Conservation (phyloP, 1,140 invertebrate species). For the Apis cerana region DNA sequence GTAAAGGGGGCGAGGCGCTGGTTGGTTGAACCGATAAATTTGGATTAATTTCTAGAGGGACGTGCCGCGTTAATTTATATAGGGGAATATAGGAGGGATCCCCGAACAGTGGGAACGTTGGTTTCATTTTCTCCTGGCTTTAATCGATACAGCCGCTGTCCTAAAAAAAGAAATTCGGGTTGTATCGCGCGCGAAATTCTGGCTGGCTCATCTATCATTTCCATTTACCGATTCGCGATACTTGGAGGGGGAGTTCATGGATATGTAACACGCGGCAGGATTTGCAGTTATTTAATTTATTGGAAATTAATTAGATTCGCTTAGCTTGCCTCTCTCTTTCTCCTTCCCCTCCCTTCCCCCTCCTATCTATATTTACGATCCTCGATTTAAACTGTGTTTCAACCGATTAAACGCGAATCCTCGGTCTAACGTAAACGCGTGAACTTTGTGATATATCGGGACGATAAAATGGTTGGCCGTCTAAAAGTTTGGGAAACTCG, state of each 20-base stretch:
- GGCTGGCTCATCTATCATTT: constrained; percentile 12
- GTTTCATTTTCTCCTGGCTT: neutral
- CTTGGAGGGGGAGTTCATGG: neutral
- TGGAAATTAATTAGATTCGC: constrained; percentile 43
- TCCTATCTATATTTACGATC: neutral
- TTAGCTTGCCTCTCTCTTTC: neutral
- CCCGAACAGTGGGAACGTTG: neutral
- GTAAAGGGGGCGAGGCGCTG: neutral
- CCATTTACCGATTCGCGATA: neutral
- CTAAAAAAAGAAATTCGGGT: neutral
- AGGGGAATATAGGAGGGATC: neutral
- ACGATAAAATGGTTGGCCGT: neutral
- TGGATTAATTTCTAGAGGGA: neutral
- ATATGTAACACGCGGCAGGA: constrained; percentile 4
- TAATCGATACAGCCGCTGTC: neutral
- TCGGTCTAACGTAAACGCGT: neutral
- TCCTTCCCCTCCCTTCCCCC: too few relatives aligned
- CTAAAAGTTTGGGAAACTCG: neutral
- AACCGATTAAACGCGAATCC: constrained; percentile 42
- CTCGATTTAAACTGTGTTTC: constrained; percentile 33
- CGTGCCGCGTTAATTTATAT: neutral
- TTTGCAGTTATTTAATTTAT: constrained; percentile 46
- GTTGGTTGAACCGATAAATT: neutral
- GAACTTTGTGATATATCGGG: neutral
- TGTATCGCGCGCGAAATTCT: neutral